phyloP scores from a whole-genome alignment of 2,888 invertebrate genomes.

The Aphodius sticticus region DNA sequence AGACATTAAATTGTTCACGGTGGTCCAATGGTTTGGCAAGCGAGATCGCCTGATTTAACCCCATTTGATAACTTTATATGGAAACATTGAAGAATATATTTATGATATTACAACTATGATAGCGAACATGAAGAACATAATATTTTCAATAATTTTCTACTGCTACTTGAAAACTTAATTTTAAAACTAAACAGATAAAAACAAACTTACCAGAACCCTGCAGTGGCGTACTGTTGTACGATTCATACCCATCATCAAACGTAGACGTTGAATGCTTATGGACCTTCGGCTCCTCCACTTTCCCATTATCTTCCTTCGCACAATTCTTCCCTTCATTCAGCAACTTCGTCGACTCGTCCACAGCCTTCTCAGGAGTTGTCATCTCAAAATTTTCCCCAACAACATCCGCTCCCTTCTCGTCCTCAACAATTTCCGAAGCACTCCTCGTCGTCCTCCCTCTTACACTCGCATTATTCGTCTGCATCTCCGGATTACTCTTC shows the following conservation, averaged over 20 bases:
- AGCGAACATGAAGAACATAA: no score
- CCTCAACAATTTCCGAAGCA: slow-evolving; percentile 33
- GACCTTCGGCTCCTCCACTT: slow-evolving; percentile 39
- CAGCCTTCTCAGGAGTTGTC: slow-evolving; percentile 35
- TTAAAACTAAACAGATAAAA: not conserved
- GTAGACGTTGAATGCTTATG: slow-evolving; percentile 56
- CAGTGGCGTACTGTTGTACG: slow-evolving; percentile 70
- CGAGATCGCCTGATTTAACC: no score
- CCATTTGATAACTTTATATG: no score
- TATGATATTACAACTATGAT: no score
- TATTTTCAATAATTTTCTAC: no score
- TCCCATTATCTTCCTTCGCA: slow-evolving; percentile 40
- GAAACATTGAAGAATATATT: no score
- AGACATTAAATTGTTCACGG: no score
- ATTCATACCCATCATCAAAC: slow-evolving; percentile 72
- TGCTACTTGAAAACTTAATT: no score
- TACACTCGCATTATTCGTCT: slow-evolving; percentile 45
- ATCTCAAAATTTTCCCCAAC: slow-evolving; percentile 32
- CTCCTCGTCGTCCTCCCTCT: slow-evolving; percentile 47
- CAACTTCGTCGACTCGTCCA: slow-evolving; percentile 40
- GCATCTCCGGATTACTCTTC: slow-evolving; percentile 53
- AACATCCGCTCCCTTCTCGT: not conserved
- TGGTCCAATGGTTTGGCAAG: no score
- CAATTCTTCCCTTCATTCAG: slow-evolving; percentile 38
- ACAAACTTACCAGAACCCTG: slow-evolving; percentile 66